These are phyloP conservation scores for Hemaris fuciformis DNA, from an alignment of 2,888 invertebrate species.

Conservation along the genomic window DNA sequence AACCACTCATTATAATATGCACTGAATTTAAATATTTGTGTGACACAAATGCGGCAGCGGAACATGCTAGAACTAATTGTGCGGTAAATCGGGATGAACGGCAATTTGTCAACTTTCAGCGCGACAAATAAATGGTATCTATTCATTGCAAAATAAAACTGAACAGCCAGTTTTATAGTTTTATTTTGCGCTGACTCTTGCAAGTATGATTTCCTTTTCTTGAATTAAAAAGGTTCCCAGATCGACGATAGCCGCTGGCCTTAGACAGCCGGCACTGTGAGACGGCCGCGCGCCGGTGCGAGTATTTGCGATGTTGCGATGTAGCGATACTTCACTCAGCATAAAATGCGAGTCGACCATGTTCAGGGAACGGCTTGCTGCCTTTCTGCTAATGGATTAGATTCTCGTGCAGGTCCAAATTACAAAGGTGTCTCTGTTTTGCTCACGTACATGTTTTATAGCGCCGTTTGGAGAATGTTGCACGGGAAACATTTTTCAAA, in stretches of 20 bases:
- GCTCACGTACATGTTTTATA: not conserved
- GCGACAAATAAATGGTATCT: constrained; percentile 5
- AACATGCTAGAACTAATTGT: constrained; percentile 62
- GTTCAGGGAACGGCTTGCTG: constrained; percentile 6
- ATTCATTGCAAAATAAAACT: not conserved
- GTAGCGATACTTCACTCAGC: constrained; percentile 4
- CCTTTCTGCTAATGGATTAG: constrained; percentile 10
- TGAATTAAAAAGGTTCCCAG: not conserved
- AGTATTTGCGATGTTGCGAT: not conserved
- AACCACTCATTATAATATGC: constrained; percentile 17
- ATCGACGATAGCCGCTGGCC: not conserved
- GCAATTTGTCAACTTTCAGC: constrained; percentile 56
- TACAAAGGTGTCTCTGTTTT: constrained; percentile 4
- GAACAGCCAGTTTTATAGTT: not conserved
- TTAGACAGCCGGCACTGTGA: not conserved
- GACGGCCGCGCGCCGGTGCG: not conserved
- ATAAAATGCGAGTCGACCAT: constrained; percentile 10
- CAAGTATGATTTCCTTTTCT: not conserved
- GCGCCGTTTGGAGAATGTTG: not conserved
- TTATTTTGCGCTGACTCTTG: not conserved
- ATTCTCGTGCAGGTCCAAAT: constrained; percentile 1
- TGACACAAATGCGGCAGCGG: constrained; percentile 46
- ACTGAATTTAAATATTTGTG: constrained; percentile 43
- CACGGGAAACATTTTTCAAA: not conserved
- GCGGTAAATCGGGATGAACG: constrained; percentile 57